Percentiles rank a stretch among this genome's conserved stretches.
These are phyloP conservation scores for Bryconaethiops microstoma DNA, from an alignment of 2,797 vertebrate species.

Conservation along the genomic window DNA sequence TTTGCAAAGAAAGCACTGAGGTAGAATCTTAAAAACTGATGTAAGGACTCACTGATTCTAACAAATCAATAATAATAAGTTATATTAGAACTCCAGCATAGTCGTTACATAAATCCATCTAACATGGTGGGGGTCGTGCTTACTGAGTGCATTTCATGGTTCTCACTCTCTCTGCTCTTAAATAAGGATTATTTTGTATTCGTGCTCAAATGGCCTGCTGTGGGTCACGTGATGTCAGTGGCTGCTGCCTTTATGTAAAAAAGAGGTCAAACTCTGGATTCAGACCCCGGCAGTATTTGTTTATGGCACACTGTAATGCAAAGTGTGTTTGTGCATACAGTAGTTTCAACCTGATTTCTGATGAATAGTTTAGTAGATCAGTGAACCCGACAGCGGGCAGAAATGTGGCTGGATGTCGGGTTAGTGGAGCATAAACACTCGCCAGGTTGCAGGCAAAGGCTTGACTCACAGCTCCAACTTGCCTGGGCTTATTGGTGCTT, in stretches of 20 bases:
- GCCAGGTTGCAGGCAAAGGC: conserved; percentile 5
- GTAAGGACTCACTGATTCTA: background rate
- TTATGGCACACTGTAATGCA: background rate
- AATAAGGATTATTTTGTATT: conserved; percentile 10
- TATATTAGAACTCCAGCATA: background rate
- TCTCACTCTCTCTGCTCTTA: background rate
- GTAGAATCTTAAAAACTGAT: background rate
- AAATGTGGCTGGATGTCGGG: no score
- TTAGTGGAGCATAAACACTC: no score
- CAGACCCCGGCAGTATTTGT: background rate
- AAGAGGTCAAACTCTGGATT: background rate
- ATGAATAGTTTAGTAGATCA: no score
- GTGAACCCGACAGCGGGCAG: no score
- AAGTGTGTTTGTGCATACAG: background rate
- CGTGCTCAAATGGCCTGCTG: background rate
- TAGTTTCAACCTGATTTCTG: no score
- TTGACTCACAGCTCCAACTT: background rate
- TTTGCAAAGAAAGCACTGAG: no score
- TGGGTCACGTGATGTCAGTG: background rate
- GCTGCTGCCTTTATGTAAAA: conserved; percentile 8
- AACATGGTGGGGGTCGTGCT: background rate
- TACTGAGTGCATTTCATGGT: background rate
- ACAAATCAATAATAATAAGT: background rate
- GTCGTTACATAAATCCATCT: background rate
- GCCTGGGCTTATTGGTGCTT: conserved; percentile 4